These are phyloP conservation scores for Urechis unicinctus DNA, from an alignment of 2,888 invertebrate species.

Conservation along the genomic window DNA sequence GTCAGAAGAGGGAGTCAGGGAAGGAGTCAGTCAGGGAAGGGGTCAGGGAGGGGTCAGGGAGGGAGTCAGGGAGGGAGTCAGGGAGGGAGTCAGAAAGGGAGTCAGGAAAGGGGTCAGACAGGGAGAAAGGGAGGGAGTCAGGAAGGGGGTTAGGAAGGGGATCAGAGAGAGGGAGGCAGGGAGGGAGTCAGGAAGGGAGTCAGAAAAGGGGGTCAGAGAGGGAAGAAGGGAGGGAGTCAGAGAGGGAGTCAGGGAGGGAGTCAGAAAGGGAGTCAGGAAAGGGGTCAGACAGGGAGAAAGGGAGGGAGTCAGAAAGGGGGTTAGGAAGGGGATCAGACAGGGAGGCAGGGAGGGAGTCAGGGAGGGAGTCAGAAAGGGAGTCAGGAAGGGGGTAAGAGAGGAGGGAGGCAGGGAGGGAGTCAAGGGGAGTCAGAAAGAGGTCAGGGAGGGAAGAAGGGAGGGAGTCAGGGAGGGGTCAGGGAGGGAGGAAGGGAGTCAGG, in stretches of 20 bases:
- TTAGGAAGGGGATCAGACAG: not conserved
- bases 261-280: not conserved
- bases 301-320: not conserved
- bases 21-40: not conserved
- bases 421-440: too few species aligned
- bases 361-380: not conserved
- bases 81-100: not conserved
- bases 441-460: too few species aligned
- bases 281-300: not conserved
- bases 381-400: not conserved
- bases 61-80: not conserved
- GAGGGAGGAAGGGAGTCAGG: not conserved
- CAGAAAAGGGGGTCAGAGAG: not conserved
- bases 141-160: not conserved
- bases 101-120: too few species aligned
- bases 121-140: not conserved
- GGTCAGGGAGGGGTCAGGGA: not conserved
- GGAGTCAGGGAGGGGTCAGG: too few species aligned
- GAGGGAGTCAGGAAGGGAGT: too few species aligned
- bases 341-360: not conserved
- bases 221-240: not conserved
- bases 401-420: not conserved
- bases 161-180: not conserved
- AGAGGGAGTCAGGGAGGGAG: not conserved
- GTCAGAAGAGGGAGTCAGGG: not conserved